A percentile compares a stretch with the other conserved stretches of the same genome.
Evolutionary conservation across 2,113 vertebrate genomes (phyloP).

Genomic region (Larimichthys polyactis): DNA sequence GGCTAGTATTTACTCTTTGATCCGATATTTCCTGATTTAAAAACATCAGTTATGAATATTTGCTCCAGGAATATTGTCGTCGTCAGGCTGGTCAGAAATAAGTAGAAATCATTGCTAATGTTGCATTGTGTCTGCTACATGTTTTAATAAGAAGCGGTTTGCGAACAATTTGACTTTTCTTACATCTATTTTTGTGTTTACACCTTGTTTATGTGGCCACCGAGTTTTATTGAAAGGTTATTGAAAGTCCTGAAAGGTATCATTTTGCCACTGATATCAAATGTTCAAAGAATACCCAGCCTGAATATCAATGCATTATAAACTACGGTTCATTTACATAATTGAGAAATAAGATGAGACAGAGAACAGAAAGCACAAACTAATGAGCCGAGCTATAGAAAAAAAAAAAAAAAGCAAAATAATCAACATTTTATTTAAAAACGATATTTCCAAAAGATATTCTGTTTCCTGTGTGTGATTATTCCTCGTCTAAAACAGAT

Average conservation of each 20-base stretch:
- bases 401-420: not conserved
- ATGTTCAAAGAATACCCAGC: not conserved
- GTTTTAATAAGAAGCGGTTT: not conserved
- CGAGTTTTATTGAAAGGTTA: too few relatives aligned
- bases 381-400: not conserved
- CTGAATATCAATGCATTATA: not conserved
- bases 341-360: not conserved
- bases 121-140: not conserved
- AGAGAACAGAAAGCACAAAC: not conserved
- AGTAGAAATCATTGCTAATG: not conserved
- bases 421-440: constrained; percentile 17
- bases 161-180: not conserved
- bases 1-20: not conserved
- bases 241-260: not conserved
- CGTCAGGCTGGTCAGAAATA: not conserved
- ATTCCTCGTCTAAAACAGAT: constrained; percentile 59
- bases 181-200: not conserved
- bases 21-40: not conserved
- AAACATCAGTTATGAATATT: not conserved
- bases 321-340: not conserved
- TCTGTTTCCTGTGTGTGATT: not conserved
- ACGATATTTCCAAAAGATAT: constrained; percentile 4
- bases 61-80: not conserved
- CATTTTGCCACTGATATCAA: not conserved
- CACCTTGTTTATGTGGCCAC: not conserved